These are phyloP conservation scores for Heterotis niloticus DNA, from an alignment of 2,113 vertebrate genomes.

Conservation along the genomic window DNA sequence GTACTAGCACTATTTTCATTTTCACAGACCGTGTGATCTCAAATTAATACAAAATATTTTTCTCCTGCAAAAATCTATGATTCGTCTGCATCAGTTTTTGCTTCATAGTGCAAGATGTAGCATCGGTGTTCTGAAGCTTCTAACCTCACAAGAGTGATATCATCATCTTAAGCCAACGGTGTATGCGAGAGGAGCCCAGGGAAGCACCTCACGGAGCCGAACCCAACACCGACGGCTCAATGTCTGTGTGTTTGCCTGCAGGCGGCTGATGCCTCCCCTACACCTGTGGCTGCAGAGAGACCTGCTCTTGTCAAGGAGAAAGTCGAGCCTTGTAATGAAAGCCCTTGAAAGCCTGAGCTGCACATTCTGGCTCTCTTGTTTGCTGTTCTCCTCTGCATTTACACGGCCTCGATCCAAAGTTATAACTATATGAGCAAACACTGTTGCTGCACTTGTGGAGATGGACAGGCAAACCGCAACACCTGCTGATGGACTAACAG, in stretches of 20 bases:
- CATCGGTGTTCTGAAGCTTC: too few species aligned
- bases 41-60: too few species aligned
- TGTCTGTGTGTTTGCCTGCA: background rate
- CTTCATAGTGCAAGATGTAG: too few species aligned
- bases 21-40: too few species aligned
- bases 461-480: background rate
- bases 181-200: background rate
- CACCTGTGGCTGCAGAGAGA: conserved; percentile 40
- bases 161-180: too few species aligned
- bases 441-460: background rate
- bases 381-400: background rate
- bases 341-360: conserved; percentile 39
- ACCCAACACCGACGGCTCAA: background rate
- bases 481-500: background rate
- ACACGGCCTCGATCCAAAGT: background rate
- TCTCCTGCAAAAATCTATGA: too few species aligned
- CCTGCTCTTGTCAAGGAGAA: conserved; percentile 47
- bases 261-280: background rate
- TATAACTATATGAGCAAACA: background rate
- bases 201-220: background rate
- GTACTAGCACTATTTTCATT: too few species aligned
- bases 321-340: conserved; percentile 33
- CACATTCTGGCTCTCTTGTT: conserved; percentile 41
- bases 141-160: background rate
- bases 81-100: too few species aligned